Conservation (phyloP, 2,888 invertebrate genomes). For the Tenthredo mesomela region DNA sequence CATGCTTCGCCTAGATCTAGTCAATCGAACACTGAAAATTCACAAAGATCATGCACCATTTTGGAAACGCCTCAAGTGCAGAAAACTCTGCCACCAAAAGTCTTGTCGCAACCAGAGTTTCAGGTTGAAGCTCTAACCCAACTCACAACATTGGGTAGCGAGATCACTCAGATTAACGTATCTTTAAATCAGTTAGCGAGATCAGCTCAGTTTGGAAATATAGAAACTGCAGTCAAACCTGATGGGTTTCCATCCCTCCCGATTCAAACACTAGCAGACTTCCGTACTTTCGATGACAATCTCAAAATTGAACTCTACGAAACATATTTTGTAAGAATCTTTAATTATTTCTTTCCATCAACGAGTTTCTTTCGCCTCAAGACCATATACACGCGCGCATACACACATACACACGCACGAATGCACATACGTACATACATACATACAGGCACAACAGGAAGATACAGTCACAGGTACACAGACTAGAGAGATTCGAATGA, state of each 20-base stretch:
- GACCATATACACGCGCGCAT: background rate
- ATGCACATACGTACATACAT: background rate
- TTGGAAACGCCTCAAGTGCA: background rate
- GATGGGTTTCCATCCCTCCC: background rate
- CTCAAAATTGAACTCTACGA: background rate
- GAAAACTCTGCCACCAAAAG: constrained; percentile 3
- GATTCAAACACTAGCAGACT: background rate
- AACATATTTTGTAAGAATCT: background rate
- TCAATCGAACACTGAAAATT: background rate
- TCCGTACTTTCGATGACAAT: background rate
- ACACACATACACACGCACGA: background rate
- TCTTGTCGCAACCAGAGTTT: background rate
- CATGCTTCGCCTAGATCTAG: background rate
- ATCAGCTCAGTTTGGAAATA: background rate
- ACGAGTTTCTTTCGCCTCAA: background rate
- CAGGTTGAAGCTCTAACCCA: background rate
- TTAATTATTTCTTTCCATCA: background rate
- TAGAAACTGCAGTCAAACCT: background rate
- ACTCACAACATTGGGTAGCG: background rate
- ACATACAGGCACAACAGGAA: too few relatives aligned
- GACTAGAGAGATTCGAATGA: too few relatives aligned
- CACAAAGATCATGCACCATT: background rate
- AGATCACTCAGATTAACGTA: background rate
- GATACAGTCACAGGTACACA: too few relatives aligned
- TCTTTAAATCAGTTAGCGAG: background rate